These are phyloP conservation scores for Hepsetus odoe DNA, from an alignment of 2,113 vertebrate species.

Conservation along the genomic window DNA sequence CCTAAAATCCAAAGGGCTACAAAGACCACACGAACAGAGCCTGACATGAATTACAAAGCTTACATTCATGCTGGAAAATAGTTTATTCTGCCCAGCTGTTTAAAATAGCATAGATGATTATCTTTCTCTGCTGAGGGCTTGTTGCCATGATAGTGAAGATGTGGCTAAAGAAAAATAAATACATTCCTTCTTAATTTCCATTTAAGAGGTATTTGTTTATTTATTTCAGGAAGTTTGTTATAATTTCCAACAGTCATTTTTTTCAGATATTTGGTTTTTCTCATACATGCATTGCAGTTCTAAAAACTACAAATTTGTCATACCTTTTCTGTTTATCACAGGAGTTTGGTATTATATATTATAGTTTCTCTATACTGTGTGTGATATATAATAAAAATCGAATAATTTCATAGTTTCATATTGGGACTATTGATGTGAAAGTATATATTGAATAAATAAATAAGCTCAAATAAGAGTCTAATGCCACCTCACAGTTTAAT, in stretches of 20 bases:
- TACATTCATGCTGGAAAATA: neutral
- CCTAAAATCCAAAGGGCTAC: too few relatives aligned
- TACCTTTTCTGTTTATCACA: neutral
- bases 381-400: too few relatives aligned
- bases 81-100: neutral
- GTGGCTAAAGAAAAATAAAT: neutral
- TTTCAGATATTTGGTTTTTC: neutral
- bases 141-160: neutral
- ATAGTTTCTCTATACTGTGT: too few relatives aligned
- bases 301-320: neutral
- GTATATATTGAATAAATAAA: too few relatives aligned
- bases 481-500: too few relatives aligned
- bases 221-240: neutral
- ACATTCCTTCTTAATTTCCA: constrained; percentile 1
- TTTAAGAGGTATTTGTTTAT: neutral
- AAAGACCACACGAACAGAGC: too few relatives aligned
- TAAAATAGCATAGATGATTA: neutral
- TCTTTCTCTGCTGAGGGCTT: neutral
- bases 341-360: too few relatives aligned
- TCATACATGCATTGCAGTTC: neutral
- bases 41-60: neutral
- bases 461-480: too few relatives aligned
- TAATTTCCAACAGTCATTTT: neutral
- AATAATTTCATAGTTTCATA: too few relatives aligned
- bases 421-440: too few relatives aligned